These are phyloP conservation scores for Mactra quadrangularis DNA, from an alignment of 1,140 invertebrate genomes.

Conservation along the genomic window DNA sequence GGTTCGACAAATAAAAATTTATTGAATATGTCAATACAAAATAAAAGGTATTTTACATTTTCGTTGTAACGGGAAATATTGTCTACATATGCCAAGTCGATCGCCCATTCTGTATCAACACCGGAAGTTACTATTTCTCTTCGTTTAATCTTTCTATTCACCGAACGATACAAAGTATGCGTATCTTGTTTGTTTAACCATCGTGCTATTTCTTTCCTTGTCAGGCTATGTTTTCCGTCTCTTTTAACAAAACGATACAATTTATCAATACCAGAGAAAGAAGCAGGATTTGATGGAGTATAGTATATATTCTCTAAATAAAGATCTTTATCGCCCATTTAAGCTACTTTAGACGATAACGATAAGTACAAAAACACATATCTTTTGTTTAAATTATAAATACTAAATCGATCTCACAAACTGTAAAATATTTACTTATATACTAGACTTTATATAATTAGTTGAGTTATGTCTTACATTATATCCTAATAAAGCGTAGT, in stretches of 20 bases:
- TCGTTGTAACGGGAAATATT: constrained; percentile 33
- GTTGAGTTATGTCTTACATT: too few species aligned
- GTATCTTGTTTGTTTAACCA: constrained; percentile 44
- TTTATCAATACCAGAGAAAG: constrained; percentile 35
- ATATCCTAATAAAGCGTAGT: too few species aligned
- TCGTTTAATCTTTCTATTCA: constrained; percentile 14
- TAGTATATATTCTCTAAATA: neutral
- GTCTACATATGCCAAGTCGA: constrained; percentile 16
- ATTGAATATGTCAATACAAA: constrained; percentile 45
- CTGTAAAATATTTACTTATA: too few species aligned
- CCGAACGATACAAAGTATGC: neutral
- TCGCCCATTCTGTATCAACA: constrained; percentile 23
- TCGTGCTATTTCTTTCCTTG: constrained; percentile 12
- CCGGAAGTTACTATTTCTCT: constrained; percentile 24
- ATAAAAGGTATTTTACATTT: constrained; percentile 37
- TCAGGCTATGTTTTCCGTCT: constrained; percentile 33
- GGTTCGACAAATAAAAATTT: constrained; percentile 13
- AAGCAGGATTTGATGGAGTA: neutral
- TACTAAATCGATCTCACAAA: too few species aligned
- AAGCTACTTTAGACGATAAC: too few species aligned
- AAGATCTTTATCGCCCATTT: too few species aligned
- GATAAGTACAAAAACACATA: too few species aligned
- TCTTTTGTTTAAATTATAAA: too few species aligned
- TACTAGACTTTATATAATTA: too few species aligned
- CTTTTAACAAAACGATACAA: constrained; percentile 30